phyloP scores from a whole-genome alignment of 2,113 vertebrate species.

The Cyanoderma ruficeps region DNA sequence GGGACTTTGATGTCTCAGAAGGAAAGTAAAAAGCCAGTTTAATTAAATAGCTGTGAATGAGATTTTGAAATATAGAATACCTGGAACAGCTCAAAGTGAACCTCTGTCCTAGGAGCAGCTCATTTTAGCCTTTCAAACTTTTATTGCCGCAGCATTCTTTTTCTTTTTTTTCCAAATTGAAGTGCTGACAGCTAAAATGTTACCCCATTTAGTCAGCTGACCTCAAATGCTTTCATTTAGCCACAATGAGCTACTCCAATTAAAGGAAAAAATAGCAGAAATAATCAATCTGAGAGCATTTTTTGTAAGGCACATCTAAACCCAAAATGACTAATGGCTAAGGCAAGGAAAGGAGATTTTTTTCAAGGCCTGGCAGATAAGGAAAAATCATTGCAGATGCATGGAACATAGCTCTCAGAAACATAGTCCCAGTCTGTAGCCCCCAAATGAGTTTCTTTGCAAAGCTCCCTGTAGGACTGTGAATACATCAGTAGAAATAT shows the following conservation, averaged over 20 bases:
- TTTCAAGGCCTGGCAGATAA: background rate
- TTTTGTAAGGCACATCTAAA: background rate
- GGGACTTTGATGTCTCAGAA: background rate
- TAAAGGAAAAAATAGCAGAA: background rate
- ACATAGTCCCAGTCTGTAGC: background rate
- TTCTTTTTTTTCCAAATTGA: background rate
- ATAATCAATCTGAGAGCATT: background rate
- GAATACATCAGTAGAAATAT: background rate
- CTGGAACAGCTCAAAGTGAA: background rate
- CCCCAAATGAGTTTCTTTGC: rapidly evolving
- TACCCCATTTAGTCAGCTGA: background rate
- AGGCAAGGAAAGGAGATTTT: background rate
- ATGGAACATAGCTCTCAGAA: background rate
- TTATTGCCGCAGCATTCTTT: background rate
- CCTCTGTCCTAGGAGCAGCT: background rate
- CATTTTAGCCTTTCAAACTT: background rate
- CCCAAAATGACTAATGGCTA: background rate
- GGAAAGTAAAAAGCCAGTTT: background rate
- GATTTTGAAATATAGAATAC: background rate
- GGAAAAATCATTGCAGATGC: background rate
- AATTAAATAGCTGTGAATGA: background rate
- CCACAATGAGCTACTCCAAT: background rate
- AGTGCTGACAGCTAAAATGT: background rate
- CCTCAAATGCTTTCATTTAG: background rate
- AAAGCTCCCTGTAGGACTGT: background rate